A percentile compares a stretch with the other conserved stretches of the same genome.
phyloP scores from a whole-genome alignment of 2,113 vertebrate species.

The Phrynosoma blainvillii region DNA sequence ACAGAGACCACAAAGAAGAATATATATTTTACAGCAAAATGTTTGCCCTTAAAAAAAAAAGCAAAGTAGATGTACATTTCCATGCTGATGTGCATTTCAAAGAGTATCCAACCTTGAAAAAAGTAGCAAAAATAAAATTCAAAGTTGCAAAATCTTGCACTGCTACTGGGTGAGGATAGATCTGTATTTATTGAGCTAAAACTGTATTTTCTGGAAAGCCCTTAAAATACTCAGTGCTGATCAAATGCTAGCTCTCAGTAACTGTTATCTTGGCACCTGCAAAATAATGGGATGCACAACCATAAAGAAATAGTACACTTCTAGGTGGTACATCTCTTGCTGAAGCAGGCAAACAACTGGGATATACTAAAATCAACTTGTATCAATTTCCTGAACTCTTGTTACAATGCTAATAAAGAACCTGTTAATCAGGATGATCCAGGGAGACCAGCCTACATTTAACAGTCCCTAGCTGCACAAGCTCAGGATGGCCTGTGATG shows the following conservation, averaged over 20 bases:
- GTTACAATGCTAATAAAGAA: background rate
- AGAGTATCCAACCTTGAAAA: background rate
- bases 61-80: background rate
- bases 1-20: too few relatives aligned
- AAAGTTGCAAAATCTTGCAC: background rate
- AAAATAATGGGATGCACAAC: background rate
- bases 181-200: background rate
- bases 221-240: constrained; percentile 11
- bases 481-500: background rate
- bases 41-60: background rate
- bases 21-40: background rate
- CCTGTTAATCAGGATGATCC: background rate
- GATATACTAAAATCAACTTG: background rate
- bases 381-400: fast-evolving
- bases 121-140: background rate
- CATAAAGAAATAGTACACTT: constrained; percentile 6
- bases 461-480: background rate
- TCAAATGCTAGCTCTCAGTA: background rate
- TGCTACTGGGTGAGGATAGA: background rate
- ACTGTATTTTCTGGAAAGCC: background rate
- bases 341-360: background rate
- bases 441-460: background rate
- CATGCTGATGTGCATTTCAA: background rate
- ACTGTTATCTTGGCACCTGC: background rate
- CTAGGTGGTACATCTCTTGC: background rate